Evolutionary conservation across 1,140 invertebrate species (phyloP).

Genomic region (Musca vetustissima): DNA sequence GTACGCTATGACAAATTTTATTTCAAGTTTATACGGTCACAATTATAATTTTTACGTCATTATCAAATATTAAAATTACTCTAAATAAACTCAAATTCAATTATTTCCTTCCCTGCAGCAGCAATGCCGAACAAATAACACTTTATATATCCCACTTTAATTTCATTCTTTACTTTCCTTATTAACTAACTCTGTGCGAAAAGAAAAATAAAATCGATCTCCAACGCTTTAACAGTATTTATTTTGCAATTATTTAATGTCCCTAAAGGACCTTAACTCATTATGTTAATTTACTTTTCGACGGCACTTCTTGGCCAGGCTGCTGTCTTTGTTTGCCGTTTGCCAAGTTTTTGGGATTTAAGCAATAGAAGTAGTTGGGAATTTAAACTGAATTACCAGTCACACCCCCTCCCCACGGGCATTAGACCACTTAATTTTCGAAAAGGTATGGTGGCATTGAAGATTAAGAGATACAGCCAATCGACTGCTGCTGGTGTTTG

Average conservation of each 20-base stretch:
- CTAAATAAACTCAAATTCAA: too few relatives aligned
- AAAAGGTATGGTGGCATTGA: too few relatives aligned
- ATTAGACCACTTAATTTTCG: neutral
- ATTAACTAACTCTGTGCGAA: too few relatives aligned
- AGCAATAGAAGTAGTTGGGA: neutral
- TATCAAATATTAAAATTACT: too few relatives aligned
- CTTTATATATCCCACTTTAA: too few relatives aligned
- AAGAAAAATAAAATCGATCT: neutral
- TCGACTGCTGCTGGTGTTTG: neutral
- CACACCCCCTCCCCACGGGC: neutral
- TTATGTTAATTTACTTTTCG: slow-evolving; percentile 31
- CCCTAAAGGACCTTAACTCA: slow-evolving; percentile 32
- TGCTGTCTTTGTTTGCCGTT: neutral
- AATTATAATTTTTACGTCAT: too few relatives aligned
- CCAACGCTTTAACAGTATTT: slow-evolving; percentile 16
- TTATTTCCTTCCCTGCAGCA: too few relatives aligned
- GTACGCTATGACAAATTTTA: too few relatives aligned
- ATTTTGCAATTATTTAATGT: slow-evolving; percentile 32
- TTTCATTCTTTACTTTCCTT: too few relatives aligned
- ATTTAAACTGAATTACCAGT: neutral
- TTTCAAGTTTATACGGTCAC: too few relatives aligned
- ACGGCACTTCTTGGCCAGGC: neutral
- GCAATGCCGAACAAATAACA: too few relatives aligned
- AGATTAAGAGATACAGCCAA: too few relatives aligned
- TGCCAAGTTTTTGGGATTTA: neutral